Percentiles rank a stretch among this genome's conserved stretches.
These are phyloP conservation scores for Magallana angulata DNA, from an alignment of 1,140 invertebrate genomes.

Conservation along the genomic window DNA sequence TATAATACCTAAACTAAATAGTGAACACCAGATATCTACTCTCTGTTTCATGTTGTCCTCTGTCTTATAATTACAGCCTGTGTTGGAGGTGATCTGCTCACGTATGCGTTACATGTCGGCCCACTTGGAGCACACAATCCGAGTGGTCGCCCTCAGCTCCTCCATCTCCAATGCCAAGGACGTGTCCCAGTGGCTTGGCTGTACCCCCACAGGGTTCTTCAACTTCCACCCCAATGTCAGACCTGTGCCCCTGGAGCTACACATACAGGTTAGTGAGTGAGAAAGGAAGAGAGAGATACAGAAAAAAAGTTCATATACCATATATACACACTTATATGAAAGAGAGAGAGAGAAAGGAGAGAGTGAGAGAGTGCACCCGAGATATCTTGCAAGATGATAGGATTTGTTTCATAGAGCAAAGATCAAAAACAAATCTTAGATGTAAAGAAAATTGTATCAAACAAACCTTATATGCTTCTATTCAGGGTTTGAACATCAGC, in stretches of 20 bases:
- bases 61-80: slow-evolving; percentile 82
- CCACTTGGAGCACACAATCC: slow-evolving; percentile 93
- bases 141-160: slow-evolving; percentile 96
- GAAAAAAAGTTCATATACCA: no score
- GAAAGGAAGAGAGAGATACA: no score
- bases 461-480: neutral
- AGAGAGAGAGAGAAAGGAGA: no score
- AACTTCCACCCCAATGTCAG: slow-evolving; percentile 99
- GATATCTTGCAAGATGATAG: no score
- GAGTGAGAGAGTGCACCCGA: no score
- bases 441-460: no score
- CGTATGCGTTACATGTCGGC: slow-evolving; percentile 98
- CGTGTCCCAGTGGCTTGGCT: slow-evolving; percentile 97
- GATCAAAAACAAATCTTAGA: no score
- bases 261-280: slow-evolving; percentile 86
- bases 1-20: no score
- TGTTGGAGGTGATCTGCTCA: slow-evolving; percentile 98
- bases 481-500: slow-evolving; percentile 96
- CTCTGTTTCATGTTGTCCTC: neutral
- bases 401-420: no score
- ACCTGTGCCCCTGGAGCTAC: slow-evolving; percentile 95
- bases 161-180: slow-evolving; percentile 97
- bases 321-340: no score
- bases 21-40: no score
- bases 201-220: slow-evolving; percentile 93